Conservation (phyloP, 2,888 invertebrate species). For the Apotomis turbidana region DNA sequence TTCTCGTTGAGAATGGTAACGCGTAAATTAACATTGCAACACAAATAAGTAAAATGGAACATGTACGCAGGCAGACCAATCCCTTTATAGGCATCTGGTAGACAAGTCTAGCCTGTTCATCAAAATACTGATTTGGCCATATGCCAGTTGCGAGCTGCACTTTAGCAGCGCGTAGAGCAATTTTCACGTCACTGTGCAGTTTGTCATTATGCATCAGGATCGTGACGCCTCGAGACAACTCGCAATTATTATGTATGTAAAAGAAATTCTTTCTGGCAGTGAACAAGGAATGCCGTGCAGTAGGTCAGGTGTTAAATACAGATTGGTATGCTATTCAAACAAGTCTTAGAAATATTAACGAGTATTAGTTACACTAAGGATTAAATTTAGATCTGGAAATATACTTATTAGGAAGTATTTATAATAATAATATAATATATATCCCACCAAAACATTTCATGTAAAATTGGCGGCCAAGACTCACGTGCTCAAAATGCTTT, state of each 20-base stretch:
- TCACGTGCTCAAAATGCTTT: no score
- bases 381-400: no score
- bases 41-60: not conserved
- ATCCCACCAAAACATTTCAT: no score
- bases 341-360: not conserved
- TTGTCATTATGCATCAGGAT: slow-evolving; percentile 83
- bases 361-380: no score
- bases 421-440: no score
- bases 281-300: slow-evolving; percentile 64
- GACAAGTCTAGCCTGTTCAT: slow-evolving; percentile 11
- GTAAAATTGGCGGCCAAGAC: no score
- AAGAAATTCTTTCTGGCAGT: slow-evolving; percentile 78
- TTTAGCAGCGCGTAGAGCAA: slow-evolving; percentile 68
- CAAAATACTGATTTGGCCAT: slow-evolving; percentile 44
- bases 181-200: slow-evolving; percentile 82
- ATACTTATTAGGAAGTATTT: no score
- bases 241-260: slow-evolving; percentile 83
- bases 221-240: slow-evolving; percentile 83
- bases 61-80: not conserved
- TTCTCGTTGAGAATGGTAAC: no score
- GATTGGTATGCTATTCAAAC: not conserved
- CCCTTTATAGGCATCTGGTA: not conserved
- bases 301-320: slow-evolving; percentile 28
- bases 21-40: not conserved
- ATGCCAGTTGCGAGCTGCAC: slow-evolving; percentile 46